Base-by-base conservation (phyloP, 1,140 invertebrate species). In the Saccostrea glomerata region DNA sequence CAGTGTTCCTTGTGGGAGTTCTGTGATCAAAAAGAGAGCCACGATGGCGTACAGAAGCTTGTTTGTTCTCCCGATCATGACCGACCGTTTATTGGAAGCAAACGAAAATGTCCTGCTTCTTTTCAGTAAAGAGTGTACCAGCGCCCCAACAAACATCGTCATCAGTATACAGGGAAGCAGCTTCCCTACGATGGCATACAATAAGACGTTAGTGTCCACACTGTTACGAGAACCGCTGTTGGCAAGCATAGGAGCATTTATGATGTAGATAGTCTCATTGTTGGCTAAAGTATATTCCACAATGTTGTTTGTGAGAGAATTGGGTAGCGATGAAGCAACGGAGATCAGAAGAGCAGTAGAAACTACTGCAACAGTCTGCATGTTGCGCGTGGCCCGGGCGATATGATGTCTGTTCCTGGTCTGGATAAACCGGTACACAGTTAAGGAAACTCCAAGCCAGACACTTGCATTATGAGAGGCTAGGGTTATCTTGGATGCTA, bases 401-500 rank as follows among this genome's bases (percentile, higher is more conserved):
- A 97, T 97, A 25, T 89, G 90, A 95, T 95, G 97, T 97, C 89
- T 96, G 95, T 90, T 97, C 97, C 3, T 97, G 97, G 94, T 96
- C 92, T 92, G 96, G 95, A 7, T 98, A 97, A 3, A 98, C 30
- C 93, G 87, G 36, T 93, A 93, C 0, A 99, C 97, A 0, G 98
- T 98, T 70, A 99, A 94, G 0, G 97, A 97, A 0, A 99, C 97
- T 0, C 98, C 98, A 88, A 99, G 94, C 96, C 97, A 98, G 87
- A 98, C 99, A 0, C 98, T 98, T 77, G 98, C 98, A 0, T 98
- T 98, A 94, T 99, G 98, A 93, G 97, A 96, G 0, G 98, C 97
- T 96, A 96, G 95, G 0, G 96, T 95, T 93, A 98, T 98, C 90
- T 98, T 93, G 63, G 93, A 91, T 36, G 94, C 91, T 25, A 93